A percentile compares a stretch with the other conserved stretches of the same genome.
Conservation (phyloP, 2,888 invertebrate genomes). For the Hydriomena furcata region DNA sequence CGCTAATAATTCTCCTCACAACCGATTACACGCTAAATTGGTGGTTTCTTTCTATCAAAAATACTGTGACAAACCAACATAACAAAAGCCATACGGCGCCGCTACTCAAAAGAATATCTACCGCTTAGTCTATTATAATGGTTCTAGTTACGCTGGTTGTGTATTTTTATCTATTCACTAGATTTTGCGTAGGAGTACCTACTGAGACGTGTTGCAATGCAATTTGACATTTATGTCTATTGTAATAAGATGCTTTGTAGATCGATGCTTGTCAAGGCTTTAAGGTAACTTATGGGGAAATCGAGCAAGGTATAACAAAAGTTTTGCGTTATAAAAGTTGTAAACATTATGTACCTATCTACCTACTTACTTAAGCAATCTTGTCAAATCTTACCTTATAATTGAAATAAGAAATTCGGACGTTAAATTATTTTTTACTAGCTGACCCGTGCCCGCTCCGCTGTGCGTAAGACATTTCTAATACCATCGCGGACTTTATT, state of each 20-base stretch:
- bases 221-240: slow-evolving; percentile 19
- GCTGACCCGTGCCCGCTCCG: no score
- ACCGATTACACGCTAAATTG: slow-evolving; percentile 23
- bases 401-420: no score
- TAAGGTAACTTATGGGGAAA: slow-evolving; percentile 6
- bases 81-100: slow-evolving; percentile 17
- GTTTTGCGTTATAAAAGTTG: slow-evolving; percentile 3
- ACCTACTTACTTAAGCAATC: not conserved
- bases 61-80: slow-evolving; percentile 17
- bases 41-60: slow-evolving; percentile 29
- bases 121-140: not conserved
- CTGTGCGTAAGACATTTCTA: no score
- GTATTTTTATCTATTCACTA: slow-evolving; percentile 27
- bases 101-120: slow-evolving; percentile 21
- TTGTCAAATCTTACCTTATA: not conserved
- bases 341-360: no score
- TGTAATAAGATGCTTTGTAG: not conserved
- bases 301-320: not conserved
- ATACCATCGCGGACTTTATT: no score
- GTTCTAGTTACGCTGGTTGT: slow-evolving; percentile 8
- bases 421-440: no score
- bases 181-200: slow-evolving; percentile 36
- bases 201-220: not conserved
- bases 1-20: slow-evolving; percentile 7
- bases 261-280: slow-evolving; percentile 9